Percentiles rank a stretch among this genome's conserved stretches.
Evolutionary conservation across 2,888 invertebrate genomes (phyloP).

Genomic region (Anthrax anthrax): DNA sequence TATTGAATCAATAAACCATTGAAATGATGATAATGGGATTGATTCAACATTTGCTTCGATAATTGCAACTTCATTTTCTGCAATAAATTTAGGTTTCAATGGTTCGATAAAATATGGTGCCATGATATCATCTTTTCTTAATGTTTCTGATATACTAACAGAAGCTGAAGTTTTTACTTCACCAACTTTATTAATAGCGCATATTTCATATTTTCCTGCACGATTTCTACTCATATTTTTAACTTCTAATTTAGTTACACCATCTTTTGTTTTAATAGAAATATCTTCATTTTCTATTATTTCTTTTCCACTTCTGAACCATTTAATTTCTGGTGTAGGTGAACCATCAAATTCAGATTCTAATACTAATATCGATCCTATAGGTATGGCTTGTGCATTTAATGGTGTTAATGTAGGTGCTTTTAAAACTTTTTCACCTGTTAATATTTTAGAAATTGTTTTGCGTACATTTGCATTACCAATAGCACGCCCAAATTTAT

Average conservation of each 20-base stretch:
- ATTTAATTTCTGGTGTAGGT: slow-evolving; percentile 60
- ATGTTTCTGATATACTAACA: slow-evolving; percentile 50
- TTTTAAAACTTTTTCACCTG: slow-evolving; percentile 33
- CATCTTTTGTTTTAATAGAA: slow-evolving; percentile 42
- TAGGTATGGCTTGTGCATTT: slow-evolving; percentile 55
- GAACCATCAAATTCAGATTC: slow-evolving; percentile 57
- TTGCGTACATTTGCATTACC: slow-evolving; percentile 57
- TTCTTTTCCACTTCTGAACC: slow-evolving; percentile 73
- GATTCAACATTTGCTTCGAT: slow-evolving; percentile 65
- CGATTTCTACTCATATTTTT: slow-evolving; percentile 56
- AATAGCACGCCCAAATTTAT: slow-evolving; percentile 57
- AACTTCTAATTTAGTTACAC: slow-evolving; percentile 49
- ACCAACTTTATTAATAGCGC: slow-evolving; percentile 61
- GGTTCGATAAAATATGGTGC: slow-evolving; percentile 63
- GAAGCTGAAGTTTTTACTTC: slow-evolving; percentile 70
- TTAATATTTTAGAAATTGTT: slow-evolving; percentile 29
- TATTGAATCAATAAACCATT: slow-evolving; percentile 67
- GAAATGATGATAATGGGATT: slow-evolving; percentile 66
- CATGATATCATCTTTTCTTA: slow-evolving; percentile 43
- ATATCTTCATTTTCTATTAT: slow-evolving; percentile 50
- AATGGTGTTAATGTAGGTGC: slow-evolving; percentile 69
- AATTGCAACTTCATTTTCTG: slow-evolving; percentile 60
- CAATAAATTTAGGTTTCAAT: slow-evolving; percentile 52
- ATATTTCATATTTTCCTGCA: slow-evolving; percentile 77
- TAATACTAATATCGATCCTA: slow-evolving; percentile 52